Evolutionary conservation across 2,113 vertebrate genomes (phyloP), one percentile per base, ranked within the genome.

Genomic region (Lagenorhynchus albirostris): DNA sequence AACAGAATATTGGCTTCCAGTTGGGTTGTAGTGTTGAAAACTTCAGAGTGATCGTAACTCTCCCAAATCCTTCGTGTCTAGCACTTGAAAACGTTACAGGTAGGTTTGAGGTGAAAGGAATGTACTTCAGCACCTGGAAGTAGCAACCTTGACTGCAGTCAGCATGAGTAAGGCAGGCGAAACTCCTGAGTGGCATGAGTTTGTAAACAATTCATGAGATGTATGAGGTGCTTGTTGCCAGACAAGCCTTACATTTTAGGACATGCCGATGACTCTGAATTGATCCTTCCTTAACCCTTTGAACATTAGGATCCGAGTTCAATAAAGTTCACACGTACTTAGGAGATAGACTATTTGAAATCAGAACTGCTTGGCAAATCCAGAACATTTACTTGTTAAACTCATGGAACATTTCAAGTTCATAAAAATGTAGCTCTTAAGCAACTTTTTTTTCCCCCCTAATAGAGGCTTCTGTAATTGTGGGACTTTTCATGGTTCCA

Each of bases 251-350:
- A 91, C 90, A 81, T 88, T 80, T 79, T 58, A 81, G 89, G 81
- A 73, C n/a, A 17, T 73, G 83, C 62, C 11, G 12, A 53, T 86
- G 67, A 67, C 41, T 89, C 36, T 60, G 41, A 13, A 67, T 36
- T 50, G 58, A 76, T 58, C 55, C 53, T 83, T 73, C 55, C 53
- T 71, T 93, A 71, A 86, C 38, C 58, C 33, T 36, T 87, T 95
- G 93, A 81, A 95, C 96, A 79, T 91, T 85, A 92, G 76, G 8
- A 76, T 88, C 88, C 53, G 47, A 18, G 6, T 94, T 68, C 60
- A n/a, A 17, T 89, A 80, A 92, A 55, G 18, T 88, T 29, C 63
- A 0, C 33, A 8, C 92, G 17, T 85, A 47, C 55, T 77, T 53
- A 55, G 47, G 73, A 84, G 65, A 15, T 15, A 63, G 70, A 60